phyloP scores from a whole-genome alignment of 2,888 invertebrate genomes.

The Cyclophora albipunctata region DNA sequence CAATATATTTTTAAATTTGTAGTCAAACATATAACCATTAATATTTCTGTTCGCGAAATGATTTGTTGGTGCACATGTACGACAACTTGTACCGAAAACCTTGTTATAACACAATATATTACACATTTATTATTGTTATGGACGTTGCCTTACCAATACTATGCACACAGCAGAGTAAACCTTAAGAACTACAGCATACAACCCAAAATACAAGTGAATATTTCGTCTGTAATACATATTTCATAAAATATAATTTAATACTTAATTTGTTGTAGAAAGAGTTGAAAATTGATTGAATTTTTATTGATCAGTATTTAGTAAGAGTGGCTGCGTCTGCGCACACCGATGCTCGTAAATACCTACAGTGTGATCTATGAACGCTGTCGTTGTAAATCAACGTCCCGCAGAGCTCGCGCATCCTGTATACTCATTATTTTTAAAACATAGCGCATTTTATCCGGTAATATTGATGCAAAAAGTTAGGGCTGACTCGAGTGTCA shows the following conservation, averaged over 20 bases:
- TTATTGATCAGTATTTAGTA: background rate
- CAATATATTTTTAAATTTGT: background rate
- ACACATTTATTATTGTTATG: constrained; percentile 14
- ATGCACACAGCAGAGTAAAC: constrained; percentile 7
- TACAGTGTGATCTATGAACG: constrained; percentile 43
- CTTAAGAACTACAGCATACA: background rate
- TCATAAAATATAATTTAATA: too few relatives aligned
- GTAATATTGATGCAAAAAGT: constrained; percentile 50
- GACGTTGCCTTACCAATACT: constrained; percentile 12
- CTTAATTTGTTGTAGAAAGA: too few relatives aligned
- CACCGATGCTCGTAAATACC: constrained; percentile 28
- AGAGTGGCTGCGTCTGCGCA: too few relatives aligned
- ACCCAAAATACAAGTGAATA: too few relatives aligned
- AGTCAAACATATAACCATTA: constrained; percentile 13
- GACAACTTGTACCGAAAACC: constrained; percentile 17
- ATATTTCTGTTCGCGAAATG: constrained; percentile 14
- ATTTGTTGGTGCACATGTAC: constrained; percentile 17
- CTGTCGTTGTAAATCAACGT: constrained; percentile 39
- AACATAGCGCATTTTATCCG: constrained; percentile 47
- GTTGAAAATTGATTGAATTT: constrained; percentile 2
- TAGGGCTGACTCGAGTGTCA: constrained; percentile 11
- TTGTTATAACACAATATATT: constrained; percentile 21
- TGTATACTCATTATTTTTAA: constrained; percentile 48
- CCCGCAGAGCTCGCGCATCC: constrained; percentile 39
- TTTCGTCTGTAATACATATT: too few relatives aligned